Conservation (phyloP, 2,797 vertebrate species). For the Danio albolineatus region DNA sequence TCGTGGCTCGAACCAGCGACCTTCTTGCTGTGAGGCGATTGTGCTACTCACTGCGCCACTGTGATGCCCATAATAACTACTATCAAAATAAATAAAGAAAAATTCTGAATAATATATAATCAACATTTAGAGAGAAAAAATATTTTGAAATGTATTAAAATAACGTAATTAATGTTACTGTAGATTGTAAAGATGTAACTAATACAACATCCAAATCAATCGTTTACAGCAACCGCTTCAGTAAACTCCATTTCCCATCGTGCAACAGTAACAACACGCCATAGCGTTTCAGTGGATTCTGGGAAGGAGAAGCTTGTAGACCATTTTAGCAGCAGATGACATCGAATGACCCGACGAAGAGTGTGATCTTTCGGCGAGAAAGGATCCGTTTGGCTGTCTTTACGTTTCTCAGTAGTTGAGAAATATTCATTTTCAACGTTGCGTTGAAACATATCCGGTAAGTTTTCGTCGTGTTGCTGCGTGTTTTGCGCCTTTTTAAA, state of each 20-base stretch:
- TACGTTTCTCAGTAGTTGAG: neutral
- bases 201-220: too few relatives aligned
- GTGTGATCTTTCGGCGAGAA: neutral
- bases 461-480: neutral
- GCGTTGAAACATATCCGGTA: constrained; percentile 30
- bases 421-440: neutral
- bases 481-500: neutral
- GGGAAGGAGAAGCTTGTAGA: constrained; percentile 79
- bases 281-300: constrained; percentile 66
- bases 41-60: too few relatives aligned
- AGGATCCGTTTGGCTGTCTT: neutral
- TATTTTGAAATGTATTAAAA: too few relatives aligned
- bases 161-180: too few relatives aligned
- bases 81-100: too few relatives aligned
- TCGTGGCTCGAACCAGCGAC: too few relatives aligned
- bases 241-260: constrained; percentile 49
- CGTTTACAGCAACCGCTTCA: neutral
- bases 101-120: too few relatives aligned
- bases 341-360: neutral
- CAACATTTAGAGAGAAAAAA: too few relatives aligned
- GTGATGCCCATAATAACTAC: too few relatives aligned
- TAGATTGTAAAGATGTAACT: too few relatives aligned
- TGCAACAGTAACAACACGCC: neutral
- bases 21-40: too few relatives aligned
- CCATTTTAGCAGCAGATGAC: constrained; percentile 58